Evolutionary conservation across 2,113 vertebrate species (phyloP), one percentile per base, ranked within the genome.

Genomic region (Hypocryptadius cinnamomeus): DNA sequence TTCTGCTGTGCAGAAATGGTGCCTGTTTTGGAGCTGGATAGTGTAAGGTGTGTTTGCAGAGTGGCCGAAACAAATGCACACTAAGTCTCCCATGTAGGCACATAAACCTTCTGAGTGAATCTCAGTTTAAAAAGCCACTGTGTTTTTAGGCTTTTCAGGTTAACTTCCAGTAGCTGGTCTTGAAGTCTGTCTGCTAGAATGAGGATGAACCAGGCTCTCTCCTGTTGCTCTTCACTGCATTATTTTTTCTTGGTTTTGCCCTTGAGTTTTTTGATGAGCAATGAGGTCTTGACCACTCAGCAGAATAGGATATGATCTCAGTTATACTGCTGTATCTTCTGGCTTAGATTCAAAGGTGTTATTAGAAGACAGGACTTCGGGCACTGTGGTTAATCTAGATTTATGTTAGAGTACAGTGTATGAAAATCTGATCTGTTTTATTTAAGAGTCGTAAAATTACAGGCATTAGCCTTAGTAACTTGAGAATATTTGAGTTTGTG

Each of bases 341-440:
- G 92, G 42, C 68, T 83, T 39, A 10, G 42, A 27, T 57, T 76
- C 90, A 86, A 31, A 65, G 28, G 56, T 24, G 27, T 83, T 90
- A 56, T 78, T 71, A 72, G 69, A 79, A 50, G 4, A 0, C 71
- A 71, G 69, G 28, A 88, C 48, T 65, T 69, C 0, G 0, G 70
- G n/a, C 61, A 69, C 19, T 72, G 40, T 47, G 44, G 25, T 71
- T 84, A 57, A 57, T 81, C 31, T 81, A 73, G 44, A 84, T 92
- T 93, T 93, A 65, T 61, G 11, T 44, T 64, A 10, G 11, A 65
- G 23, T 60, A 48, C n/a, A 69, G 73, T 71, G 10, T 44, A 53
- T 82, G 65, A 91, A 94, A 96, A 83, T 61, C 79, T 85, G 47
- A 39, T 85, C 59, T 91, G 11, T 82, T 87, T 92, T 56, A 73